A percentile compares a stretch with the other conserved stretches of the same genome.
Conservation (phyloP, 2,797 vertebrate genomes). For the Cryptoprocta ferox region DNA sequence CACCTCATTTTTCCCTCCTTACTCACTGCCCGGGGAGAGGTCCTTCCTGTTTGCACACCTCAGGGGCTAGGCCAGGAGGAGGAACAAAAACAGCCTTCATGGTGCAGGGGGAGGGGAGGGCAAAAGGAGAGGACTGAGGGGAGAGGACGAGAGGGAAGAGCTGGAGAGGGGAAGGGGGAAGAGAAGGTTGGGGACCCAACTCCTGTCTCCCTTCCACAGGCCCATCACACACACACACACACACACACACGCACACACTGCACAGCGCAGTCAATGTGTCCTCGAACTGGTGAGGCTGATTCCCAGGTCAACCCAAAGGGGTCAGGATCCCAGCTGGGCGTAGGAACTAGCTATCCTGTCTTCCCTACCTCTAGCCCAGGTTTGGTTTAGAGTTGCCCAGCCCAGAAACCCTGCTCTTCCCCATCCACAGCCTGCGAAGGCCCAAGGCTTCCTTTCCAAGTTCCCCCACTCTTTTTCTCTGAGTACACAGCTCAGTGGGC, state of each 20-base stretch:
- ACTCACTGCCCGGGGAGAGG: constrained; percentile 77
- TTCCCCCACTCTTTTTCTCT: neutral
- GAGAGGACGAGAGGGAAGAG: constrained; percentile 51
- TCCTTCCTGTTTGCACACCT: constrained; percentile 86
- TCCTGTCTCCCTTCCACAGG: neutral
- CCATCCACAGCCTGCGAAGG: neutral
- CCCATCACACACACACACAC: neutral
- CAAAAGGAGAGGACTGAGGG: constrained; percentile 10
- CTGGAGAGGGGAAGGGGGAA: neutral
- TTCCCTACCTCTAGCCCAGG: neutral
- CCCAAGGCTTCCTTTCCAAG: neutral
- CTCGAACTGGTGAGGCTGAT: neutral
- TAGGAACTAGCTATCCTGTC: neutral
- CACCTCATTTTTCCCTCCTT: constrained; percentile 85
- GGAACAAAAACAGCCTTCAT: constrained; percentile 84
- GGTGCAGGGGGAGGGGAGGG: neutral
- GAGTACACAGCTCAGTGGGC: neutral
- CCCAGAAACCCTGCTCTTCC: neutral
- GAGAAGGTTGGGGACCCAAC: neutral
- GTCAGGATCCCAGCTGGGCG: neutral
- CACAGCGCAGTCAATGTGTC: neutral
- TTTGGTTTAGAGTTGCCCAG: neutral
- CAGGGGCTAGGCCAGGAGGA: constrained; percentile 68
- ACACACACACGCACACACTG: neutral
- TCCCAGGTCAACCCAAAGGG: neutral